Evolutionary conservation across 2,888 invertebrate species (phyloP).

Genomic region (Syrista parreyssii): DNA sequence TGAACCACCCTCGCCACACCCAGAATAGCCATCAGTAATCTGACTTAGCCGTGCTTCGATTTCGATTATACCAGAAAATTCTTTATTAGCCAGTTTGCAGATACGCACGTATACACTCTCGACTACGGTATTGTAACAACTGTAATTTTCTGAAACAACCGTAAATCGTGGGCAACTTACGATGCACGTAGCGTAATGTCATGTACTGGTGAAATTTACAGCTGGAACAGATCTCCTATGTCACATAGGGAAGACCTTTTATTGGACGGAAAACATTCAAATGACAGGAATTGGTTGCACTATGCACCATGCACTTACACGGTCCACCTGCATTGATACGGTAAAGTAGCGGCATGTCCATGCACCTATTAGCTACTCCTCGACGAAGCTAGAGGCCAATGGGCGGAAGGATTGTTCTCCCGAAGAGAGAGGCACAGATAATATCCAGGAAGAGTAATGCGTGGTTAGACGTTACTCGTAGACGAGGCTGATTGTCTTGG

Average conservation of each 20-base stretch:
- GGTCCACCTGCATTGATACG: neutral
- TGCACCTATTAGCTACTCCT: neutral
- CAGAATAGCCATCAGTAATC: neutral
- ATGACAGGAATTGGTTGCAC: neutral
- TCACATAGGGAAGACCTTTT: neutral
- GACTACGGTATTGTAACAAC: neutral
- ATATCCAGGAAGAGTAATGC: constrained; percentile 2
- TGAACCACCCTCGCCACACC: neutral
- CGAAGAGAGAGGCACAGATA: neutral
- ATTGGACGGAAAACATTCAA: neutral
- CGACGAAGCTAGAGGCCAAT: neutral
- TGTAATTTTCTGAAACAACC: neutral
- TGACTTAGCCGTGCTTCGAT: neutral
- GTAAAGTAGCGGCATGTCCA: neutral
- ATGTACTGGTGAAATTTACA: neutral
- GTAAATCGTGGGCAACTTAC: neutral
- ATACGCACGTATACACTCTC: neutral
- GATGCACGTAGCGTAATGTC: neutral
- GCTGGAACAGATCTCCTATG: neutral
- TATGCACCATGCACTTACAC: neutral
- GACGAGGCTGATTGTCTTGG: neutral
- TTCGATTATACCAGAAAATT: neutral
- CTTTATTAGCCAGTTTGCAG: neutral
- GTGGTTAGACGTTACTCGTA: neutral
- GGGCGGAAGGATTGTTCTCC: neutral